phyloP scores from a whole-genome alignment of 2,888 invertebrate species.

The Stenchaetothrips biformis region DNA sequence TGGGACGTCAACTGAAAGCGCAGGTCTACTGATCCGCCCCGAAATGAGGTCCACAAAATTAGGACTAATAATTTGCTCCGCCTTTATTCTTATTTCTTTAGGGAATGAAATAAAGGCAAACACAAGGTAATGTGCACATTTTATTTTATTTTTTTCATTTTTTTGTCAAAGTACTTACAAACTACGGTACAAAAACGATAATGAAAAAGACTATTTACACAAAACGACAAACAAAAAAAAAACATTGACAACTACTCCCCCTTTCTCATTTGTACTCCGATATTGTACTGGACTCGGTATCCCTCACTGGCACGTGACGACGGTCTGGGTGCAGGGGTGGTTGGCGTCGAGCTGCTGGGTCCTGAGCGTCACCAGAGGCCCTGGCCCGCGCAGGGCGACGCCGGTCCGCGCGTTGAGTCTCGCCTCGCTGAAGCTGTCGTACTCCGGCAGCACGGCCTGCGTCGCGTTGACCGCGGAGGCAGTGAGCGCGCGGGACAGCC shows the following conservation, averaged over 20 bases:
- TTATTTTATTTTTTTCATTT: background rate
- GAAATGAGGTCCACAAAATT: too few relatives aligned
- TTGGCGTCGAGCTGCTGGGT: background rate
- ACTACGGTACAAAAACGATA: background rate
- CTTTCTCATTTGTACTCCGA: background rate
- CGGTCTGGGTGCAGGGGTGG: background rate
- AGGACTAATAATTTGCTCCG: too few relatives aligned
- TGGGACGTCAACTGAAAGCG: too few relatives aligned
- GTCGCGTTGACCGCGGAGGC: background rate
- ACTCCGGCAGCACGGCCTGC: constrained; percentile 13
- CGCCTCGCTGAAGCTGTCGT: constrained; percentile 8
- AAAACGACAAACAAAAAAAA: background rate
- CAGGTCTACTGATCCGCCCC: too few relatives aligned
- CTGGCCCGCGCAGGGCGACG: constrained; percentile 1
- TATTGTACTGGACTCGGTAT: background rate
- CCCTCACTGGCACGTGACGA: background rate
- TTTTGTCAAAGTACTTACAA: background rate
- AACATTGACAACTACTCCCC: background rate
- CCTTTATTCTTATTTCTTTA: too few relatives aligned
- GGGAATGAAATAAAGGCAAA: background rate
- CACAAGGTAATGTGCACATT: background rate
- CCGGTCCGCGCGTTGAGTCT: background rate
- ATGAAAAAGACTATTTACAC: background rate
- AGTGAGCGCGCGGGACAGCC: background rate
- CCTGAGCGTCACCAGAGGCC: background rate